Conservation (phyloP, 2,113 vertebrate genomes). For the Neotoma lepida region DNA sequence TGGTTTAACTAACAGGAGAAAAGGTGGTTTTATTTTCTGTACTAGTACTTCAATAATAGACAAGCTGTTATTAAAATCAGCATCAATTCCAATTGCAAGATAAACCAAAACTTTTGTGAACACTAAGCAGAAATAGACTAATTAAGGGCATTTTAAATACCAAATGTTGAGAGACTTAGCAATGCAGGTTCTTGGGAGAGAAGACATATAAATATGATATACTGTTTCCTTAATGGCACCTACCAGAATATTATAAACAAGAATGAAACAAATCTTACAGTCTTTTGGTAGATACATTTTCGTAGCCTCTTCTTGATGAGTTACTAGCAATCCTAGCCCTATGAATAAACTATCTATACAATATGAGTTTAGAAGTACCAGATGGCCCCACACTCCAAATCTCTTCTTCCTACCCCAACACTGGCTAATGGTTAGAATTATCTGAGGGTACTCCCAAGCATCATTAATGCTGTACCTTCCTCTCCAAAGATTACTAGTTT, state of each 20-base stretch:
- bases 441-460: conserved; percentile 8
- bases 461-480: neutral
- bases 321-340: neutral
- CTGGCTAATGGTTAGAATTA: conserved; percentile 43
- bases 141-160: conserved; percentile 52
- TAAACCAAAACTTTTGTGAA: conserved; percentile 38
- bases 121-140: neutral
- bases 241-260: conserved; percentile 29
- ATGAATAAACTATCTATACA: neutral
- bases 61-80: conserved; percentile 53
- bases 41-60: conserved; percentile 40
- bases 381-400: neutral
- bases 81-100: conserved; percentile 58
- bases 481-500: neutral
- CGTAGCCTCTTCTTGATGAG: neutral
- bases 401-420: conserved; percentile 6
- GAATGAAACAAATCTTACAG: conserved; percentile 20
- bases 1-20: conserved; percentile 55
- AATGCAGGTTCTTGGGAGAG: neutral
- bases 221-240: conserved; percentile 2
- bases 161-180: conserved; percentile 43
- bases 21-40: conserved; percentile 41
- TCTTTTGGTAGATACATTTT: neutral
- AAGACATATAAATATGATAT: conserved; percentile 14
- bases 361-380: neutral